Percentiles rank a stretch among this genome's conserved stretches.
Evolutionary conservation across 2,888 invertebrate genomes (phyloP).

Genomic region (Cryptocheilus praepositus): DNA sequence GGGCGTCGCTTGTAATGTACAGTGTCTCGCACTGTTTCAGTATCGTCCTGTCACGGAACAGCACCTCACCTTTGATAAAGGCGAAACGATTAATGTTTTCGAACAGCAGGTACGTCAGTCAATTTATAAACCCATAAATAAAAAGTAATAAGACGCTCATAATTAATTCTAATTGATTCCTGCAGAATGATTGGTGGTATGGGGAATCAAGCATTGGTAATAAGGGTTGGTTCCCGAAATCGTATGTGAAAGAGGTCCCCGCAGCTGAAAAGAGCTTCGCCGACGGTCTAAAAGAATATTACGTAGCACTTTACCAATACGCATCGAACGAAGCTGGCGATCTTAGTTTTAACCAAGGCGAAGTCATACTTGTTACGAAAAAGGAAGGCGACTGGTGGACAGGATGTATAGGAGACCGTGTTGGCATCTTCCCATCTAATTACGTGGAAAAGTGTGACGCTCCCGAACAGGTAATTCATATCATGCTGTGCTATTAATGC

Average conservation of each 20-base stretch:
- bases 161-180: conserved; percentile 3
- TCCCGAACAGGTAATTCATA: conserved; percentile 59
- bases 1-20: conserved; percentile 72
- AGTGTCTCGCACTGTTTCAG: conserved; percentile 77
- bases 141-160: neutral
- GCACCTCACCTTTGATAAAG: conserved; percentile 80
- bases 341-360: conserved; percentile 89
- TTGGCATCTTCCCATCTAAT: conserved; percentile 98
- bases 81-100: conserved; percentile 78
- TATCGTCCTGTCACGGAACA: conserved; percentile 79
- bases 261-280: conserved; percentile 53
- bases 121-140: neutral
- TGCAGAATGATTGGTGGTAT: conserved; percentile 80
- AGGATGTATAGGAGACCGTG: conserved; percentile 87
- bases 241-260: conserved; percentile 75
- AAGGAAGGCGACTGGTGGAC: conserved; percentile 99
- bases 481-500: conserved; percentile 9
- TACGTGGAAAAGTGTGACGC: conserved; percentile 88
- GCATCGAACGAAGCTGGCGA: conserved; percentile 93
- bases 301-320: conserved; percentile 93
- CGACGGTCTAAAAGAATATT: conserved; percentile 82
- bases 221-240: conserved; percentile 80
- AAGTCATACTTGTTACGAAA: conserved; percentile 89
- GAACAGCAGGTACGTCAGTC: conserved; percentile 76
- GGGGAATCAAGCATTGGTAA: conserved; percentile 76